A percentile compares a stretch with the other conserved stretches of the same genome.
Evolutionary conservation across 2,888 invertebrate species (phyloP).

Genomic region (Sarcophaga variegata): DNA sequence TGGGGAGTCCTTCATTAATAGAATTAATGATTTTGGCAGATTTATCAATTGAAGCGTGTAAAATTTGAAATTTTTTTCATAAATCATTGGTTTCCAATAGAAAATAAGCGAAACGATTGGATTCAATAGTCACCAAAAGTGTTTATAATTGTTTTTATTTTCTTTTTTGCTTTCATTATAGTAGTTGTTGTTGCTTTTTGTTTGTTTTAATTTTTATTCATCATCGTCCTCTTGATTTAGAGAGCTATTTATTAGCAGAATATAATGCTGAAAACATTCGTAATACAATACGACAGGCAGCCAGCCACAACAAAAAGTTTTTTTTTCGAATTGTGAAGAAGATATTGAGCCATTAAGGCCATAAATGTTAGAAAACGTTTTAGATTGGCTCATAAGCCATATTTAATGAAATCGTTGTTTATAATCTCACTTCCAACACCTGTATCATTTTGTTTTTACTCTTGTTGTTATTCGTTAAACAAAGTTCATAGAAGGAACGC

Average conservation of each 20-base stretch:
- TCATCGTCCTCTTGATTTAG: slow-evolving; percentile 19
- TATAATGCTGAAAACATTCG: not conserved
- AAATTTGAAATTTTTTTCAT: too few species aligned
- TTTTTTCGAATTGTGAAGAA: not conserved
- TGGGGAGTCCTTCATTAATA: too few species aligned
- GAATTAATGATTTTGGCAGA: too few species aligned
- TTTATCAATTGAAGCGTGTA: too few species aligned
- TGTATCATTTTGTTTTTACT: not conserved
- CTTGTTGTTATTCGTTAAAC: not conserved
- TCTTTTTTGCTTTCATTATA: not conserved
- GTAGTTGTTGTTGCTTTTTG: not conserved
- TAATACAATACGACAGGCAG: not conserved
- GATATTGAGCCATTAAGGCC: not conserved
- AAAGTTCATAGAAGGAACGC: not conserved
- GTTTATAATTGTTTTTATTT: slow-evolving; percentile 31
- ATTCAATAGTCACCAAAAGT: slow-evolving; percentile 2
- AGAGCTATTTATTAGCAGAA: slow-evolving; percentile 33
- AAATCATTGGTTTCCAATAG: too few species aligned
- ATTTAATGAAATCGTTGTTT: not conserved
- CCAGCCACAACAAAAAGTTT: not conserved
- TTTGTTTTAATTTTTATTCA: slow-evolving; percentile 16
- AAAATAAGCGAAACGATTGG: not conserved
- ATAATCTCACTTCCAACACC: not conserved
- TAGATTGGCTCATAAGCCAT: slow-evolving; percentile 6
- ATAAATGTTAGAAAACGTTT: not conserved